Conservation (phyloP, 2,797 vertebrate genomes). For the Sylvilagus floridanus region DNA sequence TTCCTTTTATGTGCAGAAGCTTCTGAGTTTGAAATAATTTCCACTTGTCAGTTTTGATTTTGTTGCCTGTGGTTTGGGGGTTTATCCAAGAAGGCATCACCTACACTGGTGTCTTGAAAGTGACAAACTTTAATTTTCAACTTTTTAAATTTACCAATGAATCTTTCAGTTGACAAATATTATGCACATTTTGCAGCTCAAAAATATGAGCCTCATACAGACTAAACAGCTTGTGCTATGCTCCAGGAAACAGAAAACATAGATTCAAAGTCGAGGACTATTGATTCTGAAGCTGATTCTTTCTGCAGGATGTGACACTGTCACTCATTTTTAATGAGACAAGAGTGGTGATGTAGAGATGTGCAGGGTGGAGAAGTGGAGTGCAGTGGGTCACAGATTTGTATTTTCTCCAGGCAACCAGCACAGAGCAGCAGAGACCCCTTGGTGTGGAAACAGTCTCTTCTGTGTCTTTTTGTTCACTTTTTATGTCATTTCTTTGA, state of each 20-base stretch:
- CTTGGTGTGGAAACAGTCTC: background rate
- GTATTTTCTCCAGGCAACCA: background rate
- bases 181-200: background rate
- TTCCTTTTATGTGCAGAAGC: too few species aligned
- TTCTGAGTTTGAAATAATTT: too few species aligned
- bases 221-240: background rate
- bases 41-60: too few species aligned
- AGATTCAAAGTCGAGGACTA: background rate
- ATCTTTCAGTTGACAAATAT: background rate
- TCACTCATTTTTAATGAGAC: background rate
- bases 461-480: background rate
- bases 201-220: background rate
- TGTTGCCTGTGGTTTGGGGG: too few species aligned
- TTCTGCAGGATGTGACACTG: background rate
- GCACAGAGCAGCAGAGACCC: background rate
- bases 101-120: too few species aligned
- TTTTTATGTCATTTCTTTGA: background rate
- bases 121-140: too few species aligned
- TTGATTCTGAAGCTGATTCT: background rate
- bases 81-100: too few species aligned
- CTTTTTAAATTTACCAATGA: background rate
- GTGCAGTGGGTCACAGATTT: background rate
- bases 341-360: background rate
- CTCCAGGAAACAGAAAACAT: background rate
- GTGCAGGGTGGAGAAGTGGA: rapidly evolving